These are phyloP conservation scores for Agonopterix arenella DNA, from an alignment of 2,888 invertebrate species.

Conservation along the genomic window DNA sequence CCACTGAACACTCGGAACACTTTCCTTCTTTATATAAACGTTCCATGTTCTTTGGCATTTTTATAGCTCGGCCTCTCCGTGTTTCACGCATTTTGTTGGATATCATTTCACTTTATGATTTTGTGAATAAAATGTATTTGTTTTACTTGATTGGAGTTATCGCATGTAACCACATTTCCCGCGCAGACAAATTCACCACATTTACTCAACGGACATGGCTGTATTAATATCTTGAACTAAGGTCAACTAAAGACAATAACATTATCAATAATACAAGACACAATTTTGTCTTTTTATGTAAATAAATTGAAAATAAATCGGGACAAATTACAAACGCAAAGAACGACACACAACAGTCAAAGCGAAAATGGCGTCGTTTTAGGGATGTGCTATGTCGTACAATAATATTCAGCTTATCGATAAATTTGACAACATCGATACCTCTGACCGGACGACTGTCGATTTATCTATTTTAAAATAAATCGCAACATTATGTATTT, in stretches of 20 bases:
- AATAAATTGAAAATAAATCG: slow-evolving; percentile 1
- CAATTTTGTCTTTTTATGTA: background rate
- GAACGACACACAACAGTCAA: slow-evolving; percentile 9
- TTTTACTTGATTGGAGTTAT: background rate
- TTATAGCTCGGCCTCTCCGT: slow-evolving; percentile 39
- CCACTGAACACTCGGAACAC: slow-evolving; percentile 64
- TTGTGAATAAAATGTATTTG: background rate
- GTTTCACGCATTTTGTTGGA: slow-evolving; percentile 50
- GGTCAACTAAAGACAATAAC: too few relatives aligned
- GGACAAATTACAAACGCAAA: slow-evolving; percentile 2
- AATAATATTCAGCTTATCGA: too few relatives aligned
- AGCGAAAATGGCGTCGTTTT: slow-evolving; percentile 12
- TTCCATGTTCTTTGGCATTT: slow-evolving; percentile 54
- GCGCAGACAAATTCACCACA: slow-evolving; percentile 49
- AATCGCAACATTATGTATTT: too few relatives aligned
- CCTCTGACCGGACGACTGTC: too few relatives aligned
- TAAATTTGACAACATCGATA: too few relatives aligned
- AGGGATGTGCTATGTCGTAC: slow-evolving; percentile 4
- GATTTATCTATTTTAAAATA: too few relatives aligned
- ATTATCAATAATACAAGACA: slow-evolving; percentile 1
- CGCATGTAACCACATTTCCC: slow-evolving; percentile 65
- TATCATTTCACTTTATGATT: slow-evolving; percentile 37
- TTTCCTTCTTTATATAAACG: slow-evolving; percentile 59
- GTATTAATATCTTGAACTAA: background rate
- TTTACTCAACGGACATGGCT: background rate